Conservation (phyloP, 2,888 invertebrate genomes). For the Lasius platythorax region DNA sequence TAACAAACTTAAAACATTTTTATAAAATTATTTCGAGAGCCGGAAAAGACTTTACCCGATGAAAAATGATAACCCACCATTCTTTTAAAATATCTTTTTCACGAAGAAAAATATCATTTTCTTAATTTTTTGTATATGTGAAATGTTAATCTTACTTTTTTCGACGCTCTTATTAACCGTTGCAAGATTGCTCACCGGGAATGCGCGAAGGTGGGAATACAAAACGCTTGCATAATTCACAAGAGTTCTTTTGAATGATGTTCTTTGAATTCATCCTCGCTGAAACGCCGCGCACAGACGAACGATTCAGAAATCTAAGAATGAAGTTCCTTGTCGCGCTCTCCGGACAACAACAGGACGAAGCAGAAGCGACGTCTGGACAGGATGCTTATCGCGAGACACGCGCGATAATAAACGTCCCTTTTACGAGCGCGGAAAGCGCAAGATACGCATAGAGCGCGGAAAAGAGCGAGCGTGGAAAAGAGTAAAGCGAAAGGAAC, state of each 20-base stretch:
- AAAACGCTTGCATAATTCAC: constrained; percentile 36
- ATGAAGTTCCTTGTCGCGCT: constrained; percentile 45
- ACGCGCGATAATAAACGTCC: constrained; percentile 80
- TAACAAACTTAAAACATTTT: constrained; percentile 31
- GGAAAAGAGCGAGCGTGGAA: constrained; percentile 52
- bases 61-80: not conserved
- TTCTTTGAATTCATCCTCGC: constrained; percentile 6
- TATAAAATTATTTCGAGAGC: not conserved
- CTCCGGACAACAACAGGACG: constrained; percentile 56
- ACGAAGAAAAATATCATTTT: not conserved
- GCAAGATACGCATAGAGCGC: constrained; percentile 40
- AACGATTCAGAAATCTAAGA: constrained; percentile 47
- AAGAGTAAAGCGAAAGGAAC: constrained; percentile 34
- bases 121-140: not conserved
- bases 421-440: constrained; percentile 78
- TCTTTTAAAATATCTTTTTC: not conserved
- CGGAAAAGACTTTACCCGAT: not conserved
- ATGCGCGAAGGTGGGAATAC: not conserved
- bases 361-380: constrained; percentile 47
- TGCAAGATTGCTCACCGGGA: not conserved
- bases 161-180: not conserved
- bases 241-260: not conserved
- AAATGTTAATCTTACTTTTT: constrained; percentile 32
- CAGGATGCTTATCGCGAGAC: constrained; percentile 73
- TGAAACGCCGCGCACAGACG: constrained; percentile 34